These are phyloP conservation scores for Suncus etruscus DNA, from an alignment of 2,113 vertebrate species.

Conservation along the genomic window DNA sequence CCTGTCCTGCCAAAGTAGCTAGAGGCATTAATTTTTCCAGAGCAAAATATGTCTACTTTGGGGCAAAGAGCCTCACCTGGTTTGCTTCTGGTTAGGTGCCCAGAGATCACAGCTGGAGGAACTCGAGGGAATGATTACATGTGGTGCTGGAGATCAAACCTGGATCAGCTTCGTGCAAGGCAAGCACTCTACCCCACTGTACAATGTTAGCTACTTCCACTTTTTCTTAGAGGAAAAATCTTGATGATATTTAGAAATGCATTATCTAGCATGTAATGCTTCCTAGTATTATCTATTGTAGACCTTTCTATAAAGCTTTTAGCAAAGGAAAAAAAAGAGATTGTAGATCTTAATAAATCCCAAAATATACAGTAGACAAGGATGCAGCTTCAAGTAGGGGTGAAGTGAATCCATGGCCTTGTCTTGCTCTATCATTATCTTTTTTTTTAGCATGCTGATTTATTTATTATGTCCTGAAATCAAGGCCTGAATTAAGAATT, in stretches of 20 bases:
- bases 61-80: background rate
- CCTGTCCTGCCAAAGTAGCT: background rate
- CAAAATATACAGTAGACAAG: background rate
- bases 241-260: background rate
- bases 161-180: no score
- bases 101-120: no score
- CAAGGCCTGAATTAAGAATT: background rate
- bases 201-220: no score
- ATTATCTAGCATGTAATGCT: background rate
- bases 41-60: background rate
- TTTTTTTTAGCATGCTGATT: background rate
- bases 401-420: background rate
- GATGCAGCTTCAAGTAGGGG: background rate
- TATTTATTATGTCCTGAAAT: slow-evolving; percentile 2
- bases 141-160: no score
- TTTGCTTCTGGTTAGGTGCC: no score
- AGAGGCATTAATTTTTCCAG: background rate
- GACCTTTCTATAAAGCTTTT: background rate
- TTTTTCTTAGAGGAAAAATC: background rate
- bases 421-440: background rate
- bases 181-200: no score
- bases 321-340: no score
- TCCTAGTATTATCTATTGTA: background rate
- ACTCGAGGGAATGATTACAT: no score
- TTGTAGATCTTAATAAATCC: background rate